Evolutionary conservation across 2,797 vertebrate species (phyloP).

Genomic region (Mastacembelus armatus): DNA sequence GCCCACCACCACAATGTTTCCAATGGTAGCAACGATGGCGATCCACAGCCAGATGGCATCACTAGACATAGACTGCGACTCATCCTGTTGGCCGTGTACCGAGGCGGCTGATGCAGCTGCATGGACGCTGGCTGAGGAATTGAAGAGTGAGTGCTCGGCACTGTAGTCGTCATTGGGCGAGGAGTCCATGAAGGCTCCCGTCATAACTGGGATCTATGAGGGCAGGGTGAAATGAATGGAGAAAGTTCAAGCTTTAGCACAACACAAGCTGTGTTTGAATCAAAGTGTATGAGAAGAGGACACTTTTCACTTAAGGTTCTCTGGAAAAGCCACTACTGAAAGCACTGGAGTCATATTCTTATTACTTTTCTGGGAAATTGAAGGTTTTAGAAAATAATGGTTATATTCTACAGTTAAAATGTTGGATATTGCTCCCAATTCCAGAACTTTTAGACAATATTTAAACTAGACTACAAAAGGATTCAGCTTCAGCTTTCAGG

Average conservation of each 20-base stretch:
- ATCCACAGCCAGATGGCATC: constrained; percentile 98
- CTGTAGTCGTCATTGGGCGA: constrained; percentile 96
- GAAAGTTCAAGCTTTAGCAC: not conserved
- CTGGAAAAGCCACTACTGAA: not conserved
- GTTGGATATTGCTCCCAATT: no score
- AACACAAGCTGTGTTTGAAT: not conserved
- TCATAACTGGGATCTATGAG: constrained; percentile 95
- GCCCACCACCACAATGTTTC: constrained; percentile 98
- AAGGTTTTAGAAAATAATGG: not conserved
- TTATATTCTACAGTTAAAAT: no score
- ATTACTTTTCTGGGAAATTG: no score
- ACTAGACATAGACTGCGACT: constrained; percentile 89
- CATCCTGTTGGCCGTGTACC: constrained; percentile 87
- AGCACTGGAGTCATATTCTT: no score
- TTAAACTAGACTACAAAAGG: no score
- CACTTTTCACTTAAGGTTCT: not conserved
- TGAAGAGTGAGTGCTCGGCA: constrained; percentile 95
- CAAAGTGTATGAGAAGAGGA: no score
- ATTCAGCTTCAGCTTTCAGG: no score
- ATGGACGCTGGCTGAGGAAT: constrained; percentile 94
- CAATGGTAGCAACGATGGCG: constrained; percentile 96
- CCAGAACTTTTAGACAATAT: no score
- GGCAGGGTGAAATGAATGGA: not conserved
- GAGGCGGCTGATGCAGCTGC: constrained; percentile 82
- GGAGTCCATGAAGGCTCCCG: constrained; percentile 97